Evolutionary conservation across 2,888 invertebrate genomes (phyloP).

Genomic region (Cosmia trapezina): DNA sequence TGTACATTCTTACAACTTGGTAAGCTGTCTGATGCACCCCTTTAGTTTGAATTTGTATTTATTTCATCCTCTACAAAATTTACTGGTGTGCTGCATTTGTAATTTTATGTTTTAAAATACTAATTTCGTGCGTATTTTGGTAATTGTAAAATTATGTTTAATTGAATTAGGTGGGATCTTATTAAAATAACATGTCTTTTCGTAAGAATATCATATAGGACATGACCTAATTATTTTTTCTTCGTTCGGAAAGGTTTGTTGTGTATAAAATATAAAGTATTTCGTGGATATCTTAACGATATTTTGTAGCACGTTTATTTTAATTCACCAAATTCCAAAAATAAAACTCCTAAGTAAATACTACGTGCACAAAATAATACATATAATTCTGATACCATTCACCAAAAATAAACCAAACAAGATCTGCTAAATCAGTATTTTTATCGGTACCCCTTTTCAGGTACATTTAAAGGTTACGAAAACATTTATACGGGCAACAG

Average conservation of each 20-base stretch:
- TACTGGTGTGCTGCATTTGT: neutral
- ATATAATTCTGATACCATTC: slow-evolving; percentile 13
- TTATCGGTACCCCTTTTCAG: slow-evolving; percentile 40
- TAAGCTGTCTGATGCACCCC: slow-evolving; percentile 37
- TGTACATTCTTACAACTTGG: slow-evolving; percentile 40
- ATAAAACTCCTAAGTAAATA: slow-evolving; percentile 14
- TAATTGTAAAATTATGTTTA: neutral
- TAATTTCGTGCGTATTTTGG: neutral
- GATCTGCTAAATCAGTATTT: slow-evolving; percentile 29
- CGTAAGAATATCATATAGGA: too few species aligned
- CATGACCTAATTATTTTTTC: too few species aligned
- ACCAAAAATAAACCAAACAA: slow-evolving; percentile 7
- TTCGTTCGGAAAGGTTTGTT: neutral
- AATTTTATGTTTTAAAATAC: neutral
- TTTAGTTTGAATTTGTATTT: slow-evolving; percentile 26
- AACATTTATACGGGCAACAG: slow-evolving; percentile 55
- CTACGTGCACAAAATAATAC: slow-evolving; percentile 12
- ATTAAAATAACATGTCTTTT: neutral
- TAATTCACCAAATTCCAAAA: neutral
- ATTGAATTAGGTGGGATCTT: neutral
- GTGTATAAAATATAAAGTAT: neutral
- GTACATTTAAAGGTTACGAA: slow-evolving; percentile 50
- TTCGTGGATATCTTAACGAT: neutral
- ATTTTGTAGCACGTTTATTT: neutral
- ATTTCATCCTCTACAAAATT: neutral